Evolutionary conservation across 2,113 vertebrate species (phyloP), one percentile per base, ranked within the genome.

Genomic region (Saccopteryx leptura): DNA sequence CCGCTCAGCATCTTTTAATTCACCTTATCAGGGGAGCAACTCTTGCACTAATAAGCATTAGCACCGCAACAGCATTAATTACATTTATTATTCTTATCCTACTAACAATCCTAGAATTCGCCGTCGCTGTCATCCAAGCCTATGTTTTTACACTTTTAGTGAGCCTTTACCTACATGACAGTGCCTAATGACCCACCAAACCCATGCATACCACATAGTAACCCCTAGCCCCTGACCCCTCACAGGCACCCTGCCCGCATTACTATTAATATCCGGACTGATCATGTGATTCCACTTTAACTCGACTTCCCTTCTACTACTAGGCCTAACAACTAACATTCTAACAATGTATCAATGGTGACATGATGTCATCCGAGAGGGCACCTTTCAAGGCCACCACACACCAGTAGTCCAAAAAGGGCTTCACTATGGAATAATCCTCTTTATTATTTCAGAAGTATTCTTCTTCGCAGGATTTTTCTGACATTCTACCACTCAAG

Each of bases 121-220:
- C 46, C 0, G 56, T 94, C 1, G 54, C 48, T 0, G 21, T 95
- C 5, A 87, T 83, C 14, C 79, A 95, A 54, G 66, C 92, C 0
- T 91, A 90, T 0, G 9, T 91, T 0, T 97, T 98, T 1, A 86
- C 69, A 0, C 48, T 97, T 0, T 52, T 97, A 3, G 1, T 97
- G 31, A 97, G 48, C n/a, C 85, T 98, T 0, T 97, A 97, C 4
- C 9, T 97, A 68, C 88, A 83, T 28, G 4, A 83, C 2, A 61
- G 50, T 9, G 52, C 52, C 26, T 68, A 60, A 56, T 69, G 26
- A 26, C 0, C 26, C 33, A 15, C 48, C 63, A 46, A 7, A 52
- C 12, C 14, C 52, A 63, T 8, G 63, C 5, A 0, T 61, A 52
- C 28, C 46, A 28, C 14, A 68, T 50, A 54, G 50, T 74, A 1